Evolutionary conservation across 2,888 invertebrate genomes (phyloP).

Genomic region (Heliconius sara): DNA sequence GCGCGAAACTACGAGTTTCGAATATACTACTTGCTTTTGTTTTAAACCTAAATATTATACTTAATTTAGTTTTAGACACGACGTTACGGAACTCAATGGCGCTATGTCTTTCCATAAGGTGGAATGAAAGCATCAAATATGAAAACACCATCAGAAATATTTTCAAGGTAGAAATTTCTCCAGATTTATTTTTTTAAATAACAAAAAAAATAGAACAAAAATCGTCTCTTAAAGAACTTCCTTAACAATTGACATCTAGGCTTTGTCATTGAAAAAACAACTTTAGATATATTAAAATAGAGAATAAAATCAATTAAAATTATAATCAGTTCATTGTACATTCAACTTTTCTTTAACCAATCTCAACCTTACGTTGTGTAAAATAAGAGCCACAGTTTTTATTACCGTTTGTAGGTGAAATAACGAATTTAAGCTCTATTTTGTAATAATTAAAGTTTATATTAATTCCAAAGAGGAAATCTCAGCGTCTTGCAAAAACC

Average conservation of each 20-base stretch:
- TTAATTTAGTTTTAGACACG: no score
- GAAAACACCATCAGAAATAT: conserved; percentile 4
- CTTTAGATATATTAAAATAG: conserved; percentile 24
- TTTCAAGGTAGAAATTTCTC: conserved; percentile 23
- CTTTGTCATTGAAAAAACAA: conserved; percentile 28
- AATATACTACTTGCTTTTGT: no score
- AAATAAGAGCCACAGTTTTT: conserved; percentile 10
- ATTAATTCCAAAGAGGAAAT: conserved; percentile 42
- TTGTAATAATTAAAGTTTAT: conserved; percentile 8
- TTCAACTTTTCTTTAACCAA: conserved; percentile 1
- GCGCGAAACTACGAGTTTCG: no score
- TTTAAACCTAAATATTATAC: no score
- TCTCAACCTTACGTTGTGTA: background rate
- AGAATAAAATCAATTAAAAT: conserved; percentile 29
- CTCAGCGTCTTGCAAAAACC: conserved; percentile 61
- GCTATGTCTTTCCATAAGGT: background rate
- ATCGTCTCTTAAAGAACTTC: conserved; percentile 47
- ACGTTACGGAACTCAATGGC: background rate
- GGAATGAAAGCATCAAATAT: background rate
- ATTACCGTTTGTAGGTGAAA: background rate
- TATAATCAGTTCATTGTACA: background rate
- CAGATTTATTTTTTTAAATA: conserved; percentile 21
- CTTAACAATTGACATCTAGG: conserved; percentile 47
- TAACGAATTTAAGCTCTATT: conserved; percentile 31
- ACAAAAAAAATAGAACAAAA: conserved; percentile 36